Percentiles rank a stretch among this genome's conserved stretches.
These are phyloP conservation scores for Drosophila carrolli DNA, from an alignment of 1,140 invertebrate species.

Conservation along the genomic window DNA sequence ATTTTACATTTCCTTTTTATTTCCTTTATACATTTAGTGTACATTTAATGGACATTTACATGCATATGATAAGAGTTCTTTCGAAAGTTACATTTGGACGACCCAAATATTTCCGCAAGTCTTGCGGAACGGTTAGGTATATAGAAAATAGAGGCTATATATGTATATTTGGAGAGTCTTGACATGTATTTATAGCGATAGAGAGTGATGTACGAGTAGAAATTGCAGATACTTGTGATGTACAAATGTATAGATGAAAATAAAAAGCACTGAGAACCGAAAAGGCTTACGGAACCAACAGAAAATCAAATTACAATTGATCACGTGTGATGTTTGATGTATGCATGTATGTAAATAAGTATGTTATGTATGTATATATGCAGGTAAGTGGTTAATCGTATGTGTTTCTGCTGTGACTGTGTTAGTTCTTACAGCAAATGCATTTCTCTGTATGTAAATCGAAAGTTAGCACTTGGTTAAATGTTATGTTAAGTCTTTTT, in stretches of 20 bases:
- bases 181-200: conserved; percentile 28
- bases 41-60: conserved; percentile 36
- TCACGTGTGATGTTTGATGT: conserved; percentile 34
- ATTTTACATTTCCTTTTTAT: conserved; percentile 2
- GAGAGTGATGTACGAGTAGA: conserved; percentile 7
- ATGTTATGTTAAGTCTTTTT: conserved; percentile 30
- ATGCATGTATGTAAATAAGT: conserved; percentile 37
- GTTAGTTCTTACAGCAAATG: conserved; percentile 37
- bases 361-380: conserved; percentile 30
- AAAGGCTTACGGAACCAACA: conserved; percentile 10
- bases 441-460: conserved; percentile 26
- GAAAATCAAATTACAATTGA: conserved; percentile 17
- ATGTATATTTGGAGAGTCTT: conserved; percentile 10
- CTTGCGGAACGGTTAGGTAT: conserved; percentile 4
- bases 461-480: conserved; percentile 26
- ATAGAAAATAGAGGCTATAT: conserved; percentile 15
- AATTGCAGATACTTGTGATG: conserved; percentile 31
- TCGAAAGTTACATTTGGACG: conserved; percentile 4
- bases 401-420: conserved; percentile 13
- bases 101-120: conserved; percentile 8
- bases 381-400: conserved; percentile 7
- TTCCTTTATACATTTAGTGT: conserved; percentile 27
- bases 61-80: conserved; percentile 31
- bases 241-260: conserved; percentile 16
- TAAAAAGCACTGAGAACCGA: conserved; percentile 1